These are phyloP conservation scores for Andricus quercusramuli DNA, from an alignment of 2,888 invertebrate genomes.

Conservation along the genomic window DNA sequence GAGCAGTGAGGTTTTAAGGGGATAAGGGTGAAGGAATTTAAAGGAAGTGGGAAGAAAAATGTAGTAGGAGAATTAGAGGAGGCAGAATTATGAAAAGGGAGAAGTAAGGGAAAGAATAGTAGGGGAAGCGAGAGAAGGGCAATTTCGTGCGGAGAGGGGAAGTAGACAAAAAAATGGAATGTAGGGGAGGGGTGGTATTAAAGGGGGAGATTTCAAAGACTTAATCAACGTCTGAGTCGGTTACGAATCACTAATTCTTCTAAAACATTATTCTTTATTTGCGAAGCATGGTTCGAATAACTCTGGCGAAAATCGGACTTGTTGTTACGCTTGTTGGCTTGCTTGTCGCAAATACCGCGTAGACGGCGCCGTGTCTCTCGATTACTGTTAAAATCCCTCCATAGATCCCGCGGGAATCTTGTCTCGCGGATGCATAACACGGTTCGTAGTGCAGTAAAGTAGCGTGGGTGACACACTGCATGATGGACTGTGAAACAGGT, in stretches of 20 bases:
- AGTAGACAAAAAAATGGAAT: too few relatives aligned
- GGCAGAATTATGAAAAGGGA: too few relatives aligned
- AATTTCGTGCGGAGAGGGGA: too few relatives aligned
- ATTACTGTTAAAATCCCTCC: conserved; percentile 73
- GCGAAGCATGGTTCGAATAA: not conserved
- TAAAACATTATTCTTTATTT: not conserved
- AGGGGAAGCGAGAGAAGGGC: too few relatives aligned
- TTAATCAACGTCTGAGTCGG: too few relatives aligned
- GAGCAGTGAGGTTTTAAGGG: too few relatives aligned
- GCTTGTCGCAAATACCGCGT: conserved; percentile 49
- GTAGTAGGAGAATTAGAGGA: too few relatives aligned
- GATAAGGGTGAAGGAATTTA: too few relatives aligned
- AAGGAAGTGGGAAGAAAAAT: too few relatives aligned
- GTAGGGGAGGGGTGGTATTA: too few relatives aligned
- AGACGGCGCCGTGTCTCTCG: conserved; percentile 69
- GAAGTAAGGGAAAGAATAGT: too few relatives aligned
- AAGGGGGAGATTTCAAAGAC: too few relatives aligned
- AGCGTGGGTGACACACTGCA: conserved; percentile 77
- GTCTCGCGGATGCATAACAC: conserved; percentile 76
- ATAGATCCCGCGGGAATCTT: conserved; percentile 70
- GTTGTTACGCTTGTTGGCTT: conserved; percentile 28
- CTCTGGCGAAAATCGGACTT: conserved; percentile 8
- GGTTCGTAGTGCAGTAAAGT: conserved; percentile 76
- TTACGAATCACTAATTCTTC: not conserved
- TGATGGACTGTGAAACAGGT: conserved; percentile 78